A percentile compares a stretch with the other conserved stretches of the same genome.
Evolutionary conservation across 2,797 vertebrate genomes (phyloP).

Genomic region (Ispidina picta): DNA sequence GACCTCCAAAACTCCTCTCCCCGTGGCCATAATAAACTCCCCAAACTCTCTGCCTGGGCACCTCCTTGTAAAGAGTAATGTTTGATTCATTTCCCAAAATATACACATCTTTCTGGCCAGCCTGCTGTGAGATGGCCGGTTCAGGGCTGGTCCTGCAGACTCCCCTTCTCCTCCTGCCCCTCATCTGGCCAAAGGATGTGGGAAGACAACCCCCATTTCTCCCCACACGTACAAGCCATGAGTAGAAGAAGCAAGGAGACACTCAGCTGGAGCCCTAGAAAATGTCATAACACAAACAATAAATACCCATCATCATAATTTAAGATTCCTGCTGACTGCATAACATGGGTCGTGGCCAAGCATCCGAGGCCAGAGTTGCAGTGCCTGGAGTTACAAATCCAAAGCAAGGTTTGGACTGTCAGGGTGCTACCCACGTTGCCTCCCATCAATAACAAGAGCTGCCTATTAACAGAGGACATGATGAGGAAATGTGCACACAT

Average conservation of each 20-base stretch:
- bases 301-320: constrained; percentile 5
- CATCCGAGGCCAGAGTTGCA: neutral
- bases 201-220: neutral
- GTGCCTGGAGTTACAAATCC: constrained; percentile 6
- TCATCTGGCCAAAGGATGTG: neutral
- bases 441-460: neutral
- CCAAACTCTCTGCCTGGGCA: neutral
- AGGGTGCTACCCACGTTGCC: neutral
- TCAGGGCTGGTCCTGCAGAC: neutral
- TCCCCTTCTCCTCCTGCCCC: neutral
- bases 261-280: neutral
- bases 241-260: neutral
- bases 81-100: neutral
- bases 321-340: neutral
- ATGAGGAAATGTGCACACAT: neutral
- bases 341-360: neutral
- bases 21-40: neutral
- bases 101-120: neutral
- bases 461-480: neutral
- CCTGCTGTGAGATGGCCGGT: neutral
- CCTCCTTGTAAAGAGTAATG: neutral
- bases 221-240: neutral
- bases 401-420: neutral
- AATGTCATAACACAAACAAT: neutral
- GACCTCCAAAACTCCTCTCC: neutral